phyloP scores from a whole-genome alignment of 1,140 invertebrate species.

The Anagrus nilaparvatae region DNA sequence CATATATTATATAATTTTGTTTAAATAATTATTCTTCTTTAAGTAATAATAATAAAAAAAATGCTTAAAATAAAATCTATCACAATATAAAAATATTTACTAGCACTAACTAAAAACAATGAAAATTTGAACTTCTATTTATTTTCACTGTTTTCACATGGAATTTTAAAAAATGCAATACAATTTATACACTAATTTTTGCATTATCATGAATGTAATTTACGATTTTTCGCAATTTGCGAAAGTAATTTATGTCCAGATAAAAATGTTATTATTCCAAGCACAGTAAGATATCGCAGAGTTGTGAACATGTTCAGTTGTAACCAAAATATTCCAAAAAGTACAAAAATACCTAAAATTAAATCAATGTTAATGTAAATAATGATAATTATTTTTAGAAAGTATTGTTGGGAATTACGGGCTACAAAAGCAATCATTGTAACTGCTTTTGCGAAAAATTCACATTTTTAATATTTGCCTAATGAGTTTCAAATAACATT shows the following conservation, averaged over 20 bases:
- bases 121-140: neutral
- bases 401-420: conserved; percentile 34
- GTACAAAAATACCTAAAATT: conserved; percentile 65
- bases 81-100: neutral
- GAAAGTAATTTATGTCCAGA: conserved; percentile 83
- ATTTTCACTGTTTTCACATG: neutral
- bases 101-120: conserved; percentile 2
- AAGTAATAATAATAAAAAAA: neutral
- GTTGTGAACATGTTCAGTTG: conserved; percentile 93
- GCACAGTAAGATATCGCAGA: conserved; percentile 75
- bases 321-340: conserved; percentile 88
- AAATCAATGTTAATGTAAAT: conserved; percentile 9
- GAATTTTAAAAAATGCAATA: neutral
- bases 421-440: conserved; percentile 30
- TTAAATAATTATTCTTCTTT: neutral
- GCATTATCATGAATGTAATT: conserved; percentile 18
- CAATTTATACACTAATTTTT: neutral
- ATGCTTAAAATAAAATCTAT: neutral
- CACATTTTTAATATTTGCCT: conserved; percentile 30
- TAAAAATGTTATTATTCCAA: conserved; percentile 81
- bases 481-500: conserved; percentile 28
- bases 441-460: conserved; percentile 35
- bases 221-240: conserved; percentile 50
- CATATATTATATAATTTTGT: too few species aligned
- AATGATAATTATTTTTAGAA: conserved; percentile 2